Evolutionary conservation across 2,113 vertebrate genomes (phyloP).

Genomic region (Ardeotis arabs): DNA sequence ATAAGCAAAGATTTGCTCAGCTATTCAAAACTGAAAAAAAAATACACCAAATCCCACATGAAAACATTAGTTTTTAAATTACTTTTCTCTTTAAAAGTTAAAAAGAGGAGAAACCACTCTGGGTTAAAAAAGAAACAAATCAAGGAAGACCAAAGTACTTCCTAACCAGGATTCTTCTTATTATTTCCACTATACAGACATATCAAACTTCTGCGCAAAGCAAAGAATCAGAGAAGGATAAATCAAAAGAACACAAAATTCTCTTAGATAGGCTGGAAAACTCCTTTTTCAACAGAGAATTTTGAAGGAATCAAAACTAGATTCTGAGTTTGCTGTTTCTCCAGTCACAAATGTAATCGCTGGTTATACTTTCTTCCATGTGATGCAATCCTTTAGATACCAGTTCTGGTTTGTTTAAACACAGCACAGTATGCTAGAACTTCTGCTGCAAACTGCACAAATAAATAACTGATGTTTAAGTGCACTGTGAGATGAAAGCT

Average conservation of each 20-base stretch:
- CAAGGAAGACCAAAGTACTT: neutral
- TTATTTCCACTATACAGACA: neutral
- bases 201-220: accelerated
- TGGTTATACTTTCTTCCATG: neutral
- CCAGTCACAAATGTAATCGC: neutral
- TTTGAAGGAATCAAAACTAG: neutral
- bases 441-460: neutral
- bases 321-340: neutral
- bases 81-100: neutral
- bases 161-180: neutral
- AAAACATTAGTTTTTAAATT: neutral
- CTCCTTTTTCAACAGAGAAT: neutral
- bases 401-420: neutral
- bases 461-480: conserved; percentile 27
- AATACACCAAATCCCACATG: neutral
- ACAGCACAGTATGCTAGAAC: neutral
- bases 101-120: neutral
- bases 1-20: neutral
- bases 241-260: neutral
- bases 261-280: neutral
- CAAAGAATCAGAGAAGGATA: neutral
- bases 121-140: neutral
- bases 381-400: neutral
- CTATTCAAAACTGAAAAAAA: neutral
- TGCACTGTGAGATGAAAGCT: conserved; percentile 13